Percentiles rank a stretch among this genome's conserved stretches.
Evolutionary conservation across 1,140 invertebrate species (phyloP).

Genomic region (Parasteatoda tepidariorum): DNA sequence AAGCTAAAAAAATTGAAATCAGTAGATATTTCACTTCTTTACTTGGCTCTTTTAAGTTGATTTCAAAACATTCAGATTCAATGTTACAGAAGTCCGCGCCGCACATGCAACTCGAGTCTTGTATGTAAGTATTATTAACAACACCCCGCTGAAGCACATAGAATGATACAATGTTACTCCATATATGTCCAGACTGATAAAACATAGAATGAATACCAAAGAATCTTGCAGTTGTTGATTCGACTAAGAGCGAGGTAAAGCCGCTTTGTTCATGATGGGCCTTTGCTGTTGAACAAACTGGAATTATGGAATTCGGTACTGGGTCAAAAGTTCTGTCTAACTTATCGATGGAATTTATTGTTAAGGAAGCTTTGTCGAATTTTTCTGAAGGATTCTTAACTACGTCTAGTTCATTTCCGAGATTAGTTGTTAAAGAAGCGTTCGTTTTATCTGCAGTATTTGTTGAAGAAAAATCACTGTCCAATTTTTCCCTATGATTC

Average conservation of each 20-base stretch:
- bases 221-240: constrained; percentile 58
- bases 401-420: no score
- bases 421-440: no score
- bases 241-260: not conserved
- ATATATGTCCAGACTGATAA: constrained; percentile 48
- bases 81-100: constrained; percentile 8
- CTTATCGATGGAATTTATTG: no score
- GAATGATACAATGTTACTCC: constrained; percentile 58
- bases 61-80: constrained; percentile 21
- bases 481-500: no score
- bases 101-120: not conserved
- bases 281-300: no score
- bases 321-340: no score
- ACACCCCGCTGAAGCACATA: constrained; percentile 1
- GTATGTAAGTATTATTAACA: not conserved
- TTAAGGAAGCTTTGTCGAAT: no score
- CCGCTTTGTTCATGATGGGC: no score
- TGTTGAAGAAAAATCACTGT: no score
- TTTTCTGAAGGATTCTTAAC: no score
- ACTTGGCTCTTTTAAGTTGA: constrained; percentile 77
- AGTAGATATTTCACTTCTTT: constrained; percentile 87
- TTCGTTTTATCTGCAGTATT: no score
- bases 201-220: constrained; percentile 59
- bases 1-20: constrained; percentile 87
- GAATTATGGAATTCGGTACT: no score